Percentiles rank a stretch among this genome's conserved stretches.
Evolutionary conservation across 2,113 vertebrate genomes (phyloP).

Genomic region (Damaliscus lunatus): DNA sequence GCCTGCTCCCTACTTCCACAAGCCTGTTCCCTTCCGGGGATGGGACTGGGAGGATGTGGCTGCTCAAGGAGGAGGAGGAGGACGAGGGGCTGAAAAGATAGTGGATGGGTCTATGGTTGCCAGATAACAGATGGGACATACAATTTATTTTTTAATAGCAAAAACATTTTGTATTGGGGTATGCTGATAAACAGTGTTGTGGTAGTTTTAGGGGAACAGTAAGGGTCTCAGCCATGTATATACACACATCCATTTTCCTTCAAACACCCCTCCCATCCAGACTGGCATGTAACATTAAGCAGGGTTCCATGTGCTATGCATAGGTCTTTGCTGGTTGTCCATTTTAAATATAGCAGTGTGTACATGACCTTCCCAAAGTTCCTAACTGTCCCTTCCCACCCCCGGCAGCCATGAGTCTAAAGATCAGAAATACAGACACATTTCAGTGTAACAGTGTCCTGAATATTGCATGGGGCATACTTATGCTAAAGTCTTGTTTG

Average conservation of each 20-base stretch:
- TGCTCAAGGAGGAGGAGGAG: not conserved
- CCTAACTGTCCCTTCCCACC: not conserved
- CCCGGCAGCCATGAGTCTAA: not conserved
- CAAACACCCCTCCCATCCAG: not conserved
- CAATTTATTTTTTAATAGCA: not conserved
- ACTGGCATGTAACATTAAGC: not conserved
- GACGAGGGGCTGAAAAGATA: too few relatives aligned
- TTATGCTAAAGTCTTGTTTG: not conserved
- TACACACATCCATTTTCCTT: not conserved
- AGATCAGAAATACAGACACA: not conserved
- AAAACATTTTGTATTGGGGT: not conserved
- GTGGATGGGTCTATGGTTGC: accelerated
- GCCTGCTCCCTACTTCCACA: not conserved
- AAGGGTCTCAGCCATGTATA: not conserved
- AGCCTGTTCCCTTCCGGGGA: not conserved
- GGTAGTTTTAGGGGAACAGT: not conserved
- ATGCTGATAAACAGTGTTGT: not conserved
- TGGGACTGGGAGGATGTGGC: too few relatives aligned
- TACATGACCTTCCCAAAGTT: not conserved
- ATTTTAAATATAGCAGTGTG: not conserved
- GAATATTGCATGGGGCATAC: not conserved
- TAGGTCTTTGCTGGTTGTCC: not conserved
- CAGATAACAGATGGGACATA: not conserved
- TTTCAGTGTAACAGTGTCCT: not conserved
- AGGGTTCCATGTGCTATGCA: not conserved